Evolutionary conservation across 1,140 invertebrate species (phyloP).

Genomic region (Drosophila oshimai): DNA sequence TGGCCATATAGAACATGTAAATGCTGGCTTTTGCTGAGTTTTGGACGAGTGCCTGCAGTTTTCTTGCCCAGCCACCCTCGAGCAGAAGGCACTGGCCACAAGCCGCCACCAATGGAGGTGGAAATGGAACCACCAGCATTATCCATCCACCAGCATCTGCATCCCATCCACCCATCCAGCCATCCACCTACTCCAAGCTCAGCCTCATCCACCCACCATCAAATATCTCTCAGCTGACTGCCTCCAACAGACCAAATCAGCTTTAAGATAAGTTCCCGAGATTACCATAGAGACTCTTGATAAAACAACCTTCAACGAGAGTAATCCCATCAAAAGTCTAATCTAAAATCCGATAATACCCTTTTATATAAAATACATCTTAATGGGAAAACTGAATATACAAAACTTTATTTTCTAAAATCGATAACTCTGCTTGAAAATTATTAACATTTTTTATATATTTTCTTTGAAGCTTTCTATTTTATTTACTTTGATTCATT

Average conservation of each 20-base stretch:
- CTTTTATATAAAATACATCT: too few species aligned
- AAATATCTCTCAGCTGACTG: slow-evolving; percentile 22
- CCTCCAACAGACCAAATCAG: slow-evolving; percentile 10
- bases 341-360: too few species aligned
- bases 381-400: too few species aligned
- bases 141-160: not conserved
- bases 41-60: slow-evolving; percentile 32
- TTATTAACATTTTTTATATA: too few species aligned
- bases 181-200: not conserved
- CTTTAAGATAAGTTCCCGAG: slow-evolving; percentile 20
- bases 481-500: too few species aligned
- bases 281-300: slow-evolving; percentile 1
- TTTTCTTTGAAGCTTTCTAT: too few species aligned
- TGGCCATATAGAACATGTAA: slow-evolving; percentile 30
- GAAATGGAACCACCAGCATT: not conserved
- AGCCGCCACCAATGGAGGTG: not conserved
- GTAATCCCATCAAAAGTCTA: not conserved
- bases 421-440: too few species aligned
- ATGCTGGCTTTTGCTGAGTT: slow-evolving; percentile 41
- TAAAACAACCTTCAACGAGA: not conserved
- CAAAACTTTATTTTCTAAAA: too few species aligned
- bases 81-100: slow-evolving; percentile 32
- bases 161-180: not conserved
- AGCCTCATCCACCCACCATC: not conserved
- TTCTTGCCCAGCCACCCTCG: slow-evolving; percentile 4